Evolutionary conservation across 1,140 invertebrate genomes (phyloP).

Genomic region (Melanaphis sacchari): DNA sequence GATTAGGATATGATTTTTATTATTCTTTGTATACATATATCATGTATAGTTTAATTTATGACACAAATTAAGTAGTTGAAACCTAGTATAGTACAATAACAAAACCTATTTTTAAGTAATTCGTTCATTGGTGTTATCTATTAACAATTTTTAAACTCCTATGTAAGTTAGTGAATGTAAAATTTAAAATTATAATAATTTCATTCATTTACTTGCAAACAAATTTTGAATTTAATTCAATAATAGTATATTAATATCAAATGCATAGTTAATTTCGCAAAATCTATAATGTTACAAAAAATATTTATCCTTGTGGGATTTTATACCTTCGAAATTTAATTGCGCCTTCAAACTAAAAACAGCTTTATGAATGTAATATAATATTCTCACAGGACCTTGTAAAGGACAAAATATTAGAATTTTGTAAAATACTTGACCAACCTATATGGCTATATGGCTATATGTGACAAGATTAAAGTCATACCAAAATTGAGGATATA

Average conservation of each 20-base stretch:
- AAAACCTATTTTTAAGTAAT: neutral
- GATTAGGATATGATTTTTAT: neutral
- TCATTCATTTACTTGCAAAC: neutral
- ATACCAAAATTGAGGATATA: neutral
- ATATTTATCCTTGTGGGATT: neutral
- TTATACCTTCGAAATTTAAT: neutral
- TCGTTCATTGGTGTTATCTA: neutral
- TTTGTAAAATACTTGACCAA: constrained; percentile 21
- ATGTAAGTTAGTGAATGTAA: neutral
- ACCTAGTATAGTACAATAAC: neutral
- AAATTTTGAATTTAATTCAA: neutral
- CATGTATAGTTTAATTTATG: neutral
- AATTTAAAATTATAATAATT: neutral
- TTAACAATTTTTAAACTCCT: neutral
- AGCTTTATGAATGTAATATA: neutral
- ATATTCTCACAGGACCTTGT: neutral
- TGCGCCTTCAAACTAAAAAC: neutral
- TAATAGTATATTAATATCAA: neutral
- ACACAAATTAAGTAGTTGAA: neutral
- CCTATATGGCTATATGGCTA: neutral
- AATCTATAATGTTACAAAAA: neutral
- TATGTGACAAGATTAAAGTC: neutral
- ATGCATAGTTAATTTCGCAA: neutral
- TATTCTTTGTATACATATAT: neutral
- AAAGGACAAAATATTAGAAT: constrained; percentile 20